These are phyloP conservation scores for Pavo muticus DNA, from an alignment of 2,113 vertebrate genomes.

Conservation along the genomic window DNA sequence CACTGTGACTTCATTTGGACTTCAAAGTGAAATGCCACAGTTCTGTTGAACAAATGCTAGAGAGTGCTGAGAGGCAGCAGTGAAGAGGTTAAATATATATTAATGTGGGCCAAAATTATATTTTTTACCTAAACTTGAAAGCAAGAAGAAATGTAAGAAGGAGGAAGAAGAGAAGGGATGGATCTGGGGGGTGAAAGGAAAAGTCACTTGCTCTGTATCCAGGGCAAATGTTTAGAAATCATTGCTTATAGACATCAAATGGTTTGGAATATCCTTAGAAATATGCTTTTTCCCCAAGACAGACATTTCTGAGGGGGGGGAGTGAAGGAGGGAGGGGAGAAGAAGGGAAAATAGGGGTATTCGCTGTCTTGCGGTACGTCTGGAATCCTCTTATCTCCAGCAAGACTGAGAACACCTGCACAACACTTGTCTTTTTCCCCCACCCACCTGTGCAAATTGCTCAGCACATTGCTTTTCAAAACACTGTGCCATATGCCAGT, in stretches of 20 bases:
- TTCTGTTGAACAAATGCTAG: background rate
- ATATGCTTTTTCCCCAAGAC: background rate
- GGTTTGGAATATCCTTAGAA: background rate
- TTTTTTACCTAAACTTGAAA: background rate
- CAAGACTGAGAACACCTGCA: conserved; percentile 46
- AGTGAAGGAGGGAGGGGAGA: background rate
- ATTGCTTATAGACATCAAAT: background rate
- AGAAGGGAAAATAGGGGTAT: conserved; percentile 1
- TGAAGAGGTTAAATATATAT: conserved; percentile 28
- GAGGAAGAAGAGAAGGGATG: background rate
- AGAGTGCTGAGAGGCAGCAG: background rate
- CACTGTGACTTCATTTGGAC: background rate
- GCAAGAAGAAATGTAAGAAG: background rate
- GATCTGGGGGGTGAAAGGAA: background rate
- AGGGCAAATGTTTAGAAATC: background rate
- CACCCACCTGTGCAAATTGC: conserved; percentile 58
- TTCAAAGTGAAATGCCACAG: conserved; percentile 24
- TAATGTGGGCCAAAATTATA: background rate
- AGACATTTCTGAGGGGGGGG: background rate
- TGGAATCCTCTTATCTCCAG: conserved; percentile 65
- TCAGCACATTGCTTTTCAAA: conserved; percentile 25
- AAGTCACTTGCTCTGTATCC: background rate
- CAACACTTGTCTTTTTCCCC: conserved; percentile 61
- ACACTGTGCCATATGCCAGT: background rate
- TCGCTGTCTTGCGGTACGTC: conserved; percentile 1